These are phyloP conservation scores for Drosophila pseudoananassae DNA, from an alignment of 1,140 invertebrate genomes.

Conservation along the genomic window DNA sequence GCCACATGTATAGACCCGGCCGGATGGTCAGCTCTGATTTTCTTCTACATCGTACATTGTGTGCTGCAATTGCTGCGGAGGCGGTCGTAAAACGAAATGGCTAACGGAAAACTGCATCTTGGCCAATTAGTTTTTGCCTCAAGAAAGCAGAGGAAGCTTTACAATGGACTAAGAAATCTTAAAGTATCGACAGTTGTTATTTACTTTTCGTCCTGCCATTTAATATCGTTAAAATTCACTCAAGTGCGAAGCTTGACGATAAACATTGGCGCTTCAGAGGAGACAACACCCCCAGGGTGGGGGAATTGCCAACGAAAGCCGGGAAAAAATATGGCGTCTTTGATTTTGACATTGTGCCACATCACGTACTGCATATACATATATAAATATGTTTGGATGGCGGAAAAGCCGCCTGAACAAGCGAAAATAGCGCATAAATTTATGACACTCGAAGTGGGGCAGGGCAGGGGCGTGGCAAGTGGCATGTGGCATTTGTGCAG, in stretches of 20 bases:
- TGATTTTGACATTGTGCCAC: slow-evolving; percentile 67
- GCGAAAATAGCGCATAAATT: slow-evolving; percentile 71
- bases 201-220: slow-evolving; percentile 42
- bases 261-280: slow-evolving; percentile 44
- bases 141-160: slow-evolving; percentile 5
- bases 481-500: slow-evolving; percentile 67
- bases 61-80: slow-evolving; percentile 23
- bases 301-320: slow-evolving; percentile 46
- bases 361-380: slow-evolving; percentile 42
- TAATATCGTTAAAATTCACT: slow-evolving; percentile 69
- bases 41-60: slow-evolving; percentile 41
- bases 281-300: background rate
- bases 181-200: slow-evolving; percentile 27
- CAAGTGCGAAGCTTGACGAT: slow-evolving; percentile 74
- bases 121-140: slow-evolving; percentile 61
- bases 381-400: slow-evolving; percentile 28
- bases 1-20: slow-evolving; percentile 1
- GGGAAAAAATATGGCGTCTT: slow-evolving; percentile 69
- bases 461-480: slow-evolving; percentile 12
- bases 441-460: slow-evolving; percentile 49
- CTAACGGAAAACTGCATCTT: slow-evolving; percentile 15
- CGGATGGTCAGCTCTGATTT: slow-evolving; percentile 58
- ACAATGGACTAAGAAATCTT: background rate
- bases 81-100: slow-evolving; percentile 39
- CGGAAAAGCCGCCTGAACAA: slow-evolving; percentile 38